Percentiles rank a stretch among this genome's conserved stretches.
Evolutionary conservation across 2,797 vertebrate species (phyloP).

Genomic region (Serranus cabrilla): DNA sequence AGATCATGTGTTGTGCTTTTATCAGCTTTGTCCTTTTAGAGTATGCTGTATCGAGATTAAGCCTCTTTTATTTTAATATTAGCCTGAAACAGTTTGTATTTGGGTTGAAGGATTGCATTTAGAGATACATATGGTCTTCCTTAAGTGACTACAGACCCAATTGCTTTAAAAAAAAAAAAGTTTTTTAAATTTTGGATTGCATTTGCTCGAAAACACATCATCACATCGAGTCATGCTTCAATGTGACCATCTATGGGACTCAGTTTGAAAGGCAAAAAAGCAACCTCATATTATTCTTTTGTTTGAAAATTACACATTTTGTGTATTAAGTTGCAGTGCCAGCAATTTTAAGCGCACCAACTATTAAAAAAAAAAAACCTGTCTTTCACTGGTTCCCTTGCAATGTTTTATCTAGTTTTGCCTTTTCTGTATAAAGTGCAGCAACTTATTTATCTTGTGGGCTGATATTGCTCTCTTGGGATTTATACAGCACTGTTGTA

Average conservation of each 20-base stretch:
- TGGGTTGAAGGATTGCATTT: slow-evolving; percentile 21
- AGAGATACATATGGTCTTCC: background rate
- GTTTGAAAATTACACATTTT: slow-evolving; percentile 38
- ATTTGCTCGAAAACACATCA: slow-evolving; percentile 19
- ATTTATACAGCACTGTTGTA: slow-evolving; percentile 68
- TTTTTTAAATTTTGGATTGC: slow-evolving; percentile 25
- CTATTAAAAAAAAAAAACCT: slow-evolving; percentile 2
- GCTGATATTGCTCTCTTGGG: slow-evolving; percentile 43
- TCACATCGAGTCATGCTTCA: slow-evolving; percentile 16
- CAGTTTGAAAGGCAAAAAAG: background rate
- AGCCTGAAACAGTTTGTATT: slow-evolving; percentile 21
- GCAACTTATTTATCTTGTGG: slow-evolving; percentile 70
- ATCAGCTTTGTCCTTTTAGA: slow-evolving; percentile 49
- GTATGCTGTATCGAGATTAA: slow-evolving; percentile 24
- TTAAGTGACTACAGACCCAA: slow-evolving; percentile 30
- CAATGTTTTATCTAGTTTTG: slow-evolving; percentile 35
- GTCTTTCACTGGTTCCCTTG: slow-evolving; percentile 15
- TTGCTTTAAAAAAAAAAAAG: slow-evolving; percentile 11
- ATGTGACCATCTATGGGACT: slow-evolving; percentile 38
- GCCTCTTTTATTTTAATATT: slow-evolving; percentile 28
- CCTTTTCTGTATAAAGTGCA: slow-evolving; percentile 56
- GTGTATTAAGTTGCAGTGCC: slow-evolving; percentile 22
- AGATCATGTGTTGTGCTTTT: slow-evolving; percentile 59
- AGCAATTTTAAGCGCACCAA: slow-evolving; percentile 33
- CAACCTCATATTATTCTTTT: background rate